Evolutionary conservation across 2,888 invertebrate species (phyloP).

Genomic region (Exocentrus adspersus): DNA sequence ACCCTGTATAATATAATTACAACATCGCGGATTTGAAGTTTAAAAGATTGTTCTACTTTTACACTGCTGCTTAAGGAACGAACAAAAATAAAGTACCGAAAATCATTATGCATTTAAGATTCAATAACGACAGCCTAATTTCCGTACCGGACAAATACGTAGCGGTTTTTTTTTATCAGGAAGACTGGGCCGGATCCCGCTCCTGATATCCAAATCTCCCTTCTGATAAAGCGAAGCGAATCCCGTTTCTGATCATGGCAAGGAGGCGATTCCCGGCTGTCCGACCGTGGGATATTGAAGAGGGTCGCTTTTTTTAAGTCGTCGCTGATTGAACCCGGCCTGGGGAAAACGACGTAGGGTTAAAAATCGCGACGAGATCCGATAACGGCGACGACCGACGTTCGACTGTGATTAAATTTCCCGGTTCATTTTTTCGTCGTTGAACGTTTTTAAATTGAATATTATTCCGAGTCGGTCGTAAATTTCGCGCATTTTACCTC

Average conservation of each 20-base stretch:
- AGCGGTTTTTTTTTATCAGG: no score
- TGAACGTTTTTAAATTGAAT: not conserved
- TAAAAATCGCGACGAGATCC: conserved; percentile 38
- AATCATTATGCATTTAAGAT: not conserved
- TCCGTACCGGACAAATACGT: not conserved
- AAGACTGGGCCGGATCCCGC: no score
- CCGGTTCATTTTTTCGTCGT: not conserved
- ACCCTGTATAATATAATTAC: no score
- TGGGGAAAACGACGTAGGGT: conserved; percentile 33
- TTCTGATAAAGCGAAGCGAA: not conserved
- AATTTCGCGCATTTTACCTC: not conserved
- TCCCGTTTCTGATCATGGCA: not conserved
- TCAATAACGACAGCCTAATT: not conserved
- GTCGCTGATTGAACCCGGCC: conserved; percentile 33
- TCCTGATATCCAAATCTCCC: not conserved
- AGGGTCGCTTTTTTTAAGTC: conserved; percentile 39
- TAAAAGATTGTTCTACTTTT: no score
- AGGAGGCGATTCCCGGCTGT: conserved; percentile 30
- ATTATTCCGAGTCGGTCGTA: not conserved
- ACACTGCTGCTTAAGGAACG: no score
- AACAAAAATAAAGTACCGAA: no score
- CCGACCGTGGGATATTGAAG: conserved; percentile 44
- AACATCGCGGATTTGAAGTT: no score
- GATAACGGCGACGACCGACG: conserved; percentile 28
- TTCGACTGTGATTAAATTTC: not conserved